Conservation (phyloP, 53 echinoderm and acorn worm species). For the Zoroaster sp. region DNA sequence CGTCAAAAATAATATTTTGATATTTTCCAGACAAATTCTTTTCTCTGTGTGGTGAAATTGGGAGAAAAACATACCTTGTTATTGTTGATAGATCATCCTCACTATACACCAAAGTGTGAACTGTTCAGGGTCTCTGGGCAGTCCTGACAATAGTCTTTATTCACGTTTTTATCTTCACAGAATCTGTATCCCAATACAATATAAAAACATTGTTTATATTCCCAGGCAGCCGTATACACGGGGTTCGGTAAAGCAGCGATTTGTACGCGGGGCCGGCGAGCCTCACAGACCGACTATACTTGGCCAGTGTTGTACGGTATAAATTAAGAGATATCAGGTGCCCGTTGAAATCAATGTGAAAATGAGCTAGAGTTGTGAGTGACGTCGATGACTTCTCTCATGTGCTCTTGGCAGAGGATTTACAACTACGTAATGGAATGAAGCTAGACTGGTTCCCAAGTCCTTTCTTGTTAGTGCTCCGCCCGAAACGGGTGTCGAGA, state of each 20-base stretch:
- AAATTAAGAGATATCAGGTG: neutral
- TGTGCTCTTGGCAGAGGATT: constrained; percentile 45
- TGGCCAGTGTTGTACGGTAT: neutral
- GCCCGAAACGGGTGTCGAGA: too few species aligned
- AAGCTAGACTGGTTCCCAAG: constrained; percentile 23
- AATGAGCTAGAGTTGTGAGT: neutral
- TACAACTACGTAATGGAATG: constrained; percentile 35
- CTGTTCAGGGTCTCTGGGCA: neutral
- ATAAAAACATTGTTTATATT: neutral
- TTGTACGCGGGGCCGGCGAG: neutral
- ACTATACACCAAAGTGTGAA: neutral
- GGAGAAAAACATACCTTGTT: constrained; percentile 3
- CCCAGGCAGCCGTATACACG: neutral
- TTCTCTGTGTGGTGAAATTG: neutral
- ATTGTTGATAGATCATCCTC: neutral
- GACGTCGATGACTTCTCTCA: constrained; percentile 45
- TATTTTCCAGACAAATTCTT: neutral
- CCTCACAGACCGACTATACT: neutral
- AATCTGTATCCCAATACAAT: neutral
- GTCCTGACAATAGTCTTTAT: neutral
- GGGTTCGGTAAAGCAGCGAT: neutral
- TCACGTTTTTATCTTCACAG: neutral
- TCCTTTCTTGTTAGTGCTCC: neutral
- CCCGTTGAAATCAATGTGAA: constrained; percentile 21
- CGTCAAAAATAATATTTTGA: neutral